Evolutionary conservation across 2,113 vertebrate species (phyloP).

Genomic region (Rhagologus leucostigma): DNA sequence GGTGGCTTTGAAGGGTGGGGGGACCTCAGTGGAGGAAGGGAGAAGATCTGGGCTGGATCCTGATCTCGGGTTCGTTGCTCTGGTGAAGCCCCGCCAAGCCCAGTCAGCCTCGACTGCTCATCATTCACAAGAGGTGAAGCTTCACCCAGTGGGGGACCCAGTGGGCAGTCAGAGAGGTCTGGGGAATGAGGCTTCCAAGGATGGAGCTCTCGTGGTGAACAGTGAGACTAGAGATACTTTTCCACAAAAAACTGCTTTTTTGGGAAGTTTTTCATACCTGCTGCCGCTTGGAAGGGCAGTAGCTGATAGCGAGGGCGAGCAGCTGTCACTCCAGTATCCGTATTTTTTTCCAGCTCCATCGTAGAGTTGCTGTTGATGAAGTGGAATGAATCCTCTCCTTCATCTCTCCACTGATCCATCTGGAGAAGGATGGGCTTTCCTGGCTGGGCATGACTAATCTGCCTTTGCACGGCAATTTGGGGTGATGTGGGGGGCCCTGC

Average conservation of each 20-base stretch:
- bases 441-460: not conserved
- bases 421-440: not conserved
- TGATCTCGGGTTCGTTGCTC: not conserved
- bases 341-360: not conserved
- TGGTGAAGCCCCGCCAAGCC: not conserved
- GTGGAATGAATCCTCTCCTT: not conserved
- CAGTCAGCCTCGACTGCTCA: not conserved
- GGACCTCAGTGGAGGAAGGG: not conserved
- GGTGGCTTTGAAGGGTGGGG: fast-evolving
- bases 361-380: not conserved
- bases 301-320: not conserved
- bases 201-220: not conserved
- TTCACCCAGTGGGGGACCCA: not conserved
- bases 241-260: not conserved
- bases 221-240: not conserved
- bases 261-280: not conserved
- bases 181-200: not conserved
- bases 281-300: not conserved
- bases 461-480: not conserved
- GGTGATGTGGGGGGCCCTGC: not conserved
- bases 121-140: not conserved
- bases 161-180: not conserved
- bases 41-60: not conserved
- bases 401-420: not conserved
- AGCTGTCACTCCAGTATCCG: not conserved